A percentile compares a stretch with the other conserved stretches of the same genome.
Evolutionary conservation across 2,797 vertebrate species (phyloP).

Genomic region (Salmo trutta): DNA sequence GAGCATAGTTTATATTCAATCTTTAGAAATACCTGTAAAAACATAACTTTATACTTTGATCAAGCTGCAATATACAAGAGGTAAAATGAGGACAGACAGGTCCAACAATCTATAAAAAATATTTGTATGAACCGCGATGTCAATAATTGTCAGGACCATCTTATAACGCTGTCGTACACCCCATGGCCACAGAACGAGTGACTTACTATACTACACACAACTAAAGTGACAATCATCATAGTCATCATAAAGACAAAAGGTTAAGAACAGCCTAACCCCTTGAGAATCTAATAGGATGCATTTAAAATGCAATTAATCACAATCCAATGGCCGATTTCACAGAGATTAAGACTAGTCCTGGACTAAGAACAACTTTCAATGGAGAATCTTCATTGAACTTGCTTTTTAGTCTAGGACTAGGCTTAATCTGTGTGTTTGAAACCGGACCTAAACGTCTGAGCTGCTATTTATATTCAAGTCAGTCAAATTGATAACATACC

Average conservation of each 20-base stretch:
- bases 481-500: not conserved
- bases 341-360: not conserved
- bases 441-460: not conserved
- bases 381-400: not conserved
- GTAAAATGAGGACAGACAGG: not conserved
- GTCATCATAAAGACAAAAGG: not conserved
- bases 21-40: not conserved
- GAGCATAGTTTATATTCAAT: not conserved
- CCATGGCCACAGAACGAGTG: not conserved
- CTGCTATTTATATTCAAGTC: not conserved
- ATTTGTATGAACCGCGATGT: not conserved
- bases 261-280: not conserved
- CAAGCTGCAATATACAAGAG: not conserved
- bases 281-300: not conserved
- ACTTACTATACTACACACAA: not conserved
- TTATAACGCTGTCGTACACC: not conserved
- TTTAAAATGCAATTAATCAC: not conserved
- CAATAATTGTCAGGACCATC: not conserved
- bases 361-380: not conserved
- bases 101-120: not conserved
- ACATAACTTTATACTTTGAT: not conserved
- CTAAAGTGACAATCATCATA: not conserved
- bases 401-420: not conserved
- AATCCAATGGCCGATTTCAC: not conserved
- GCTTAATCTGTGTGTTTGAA: not conserved